Evolutionary conservation across 1,140 invertebrate genomes (phyloP).

Genomic region (Gryllus bimaculatus): DNA sequence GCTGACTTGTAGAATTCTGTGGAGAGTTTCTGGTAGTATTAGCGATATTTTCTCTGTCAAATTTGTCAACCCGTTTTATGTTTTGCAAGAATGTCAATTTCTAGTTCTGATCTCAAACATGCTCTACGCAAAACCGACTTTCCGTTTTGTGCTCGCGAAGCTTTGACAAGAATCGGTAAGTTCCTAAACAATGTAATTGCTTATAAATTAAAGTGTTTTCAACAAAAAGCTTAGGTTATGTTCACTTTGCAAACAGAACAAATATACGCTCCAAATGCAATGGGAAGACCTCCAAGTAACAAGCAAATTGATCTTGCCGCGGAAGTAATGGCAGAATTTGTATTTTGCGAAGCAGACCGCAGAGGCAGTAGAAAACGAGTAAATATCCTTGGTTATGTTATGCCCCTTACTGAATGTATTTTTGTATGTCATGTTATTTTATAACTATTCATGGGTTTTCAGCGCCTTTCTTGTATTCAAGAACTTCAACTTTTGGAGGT

Average conservation of each 20-base stretch:
- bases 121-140: conserved; percentile 49
- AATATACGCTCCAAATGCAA: conserved; percentile 28
- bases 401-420: not conserved
- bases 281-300: conserved; percentile 33
- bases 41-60: no score
- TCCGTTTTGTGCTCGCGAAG: conserved; percentile 53
- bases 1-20: no score
- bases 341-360: conserved; percentile 66
- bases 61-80: not conserved
- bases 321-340: conserved; percentile 71
- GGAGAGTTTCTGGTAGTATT: no score
- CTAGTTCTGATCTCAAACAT: conserved; percentile 30
- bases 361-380: conserved; percentile 44
- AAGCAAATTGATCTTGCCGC: conserved; percentile 53
- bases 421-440: not conserved
- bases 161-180: conserved; percentile 49
- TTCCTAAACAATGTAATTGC: not conserved
- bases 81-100: conserved; percentile 12
- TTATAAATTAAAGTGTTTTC: not conserved
- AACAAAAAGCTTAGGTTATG: conserved; percentile 6
- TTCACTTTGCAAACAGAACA: conserved; percentile 22
- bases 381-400: not conserved
- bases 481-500: conserved; percentile 68
- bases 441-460: not conserved
- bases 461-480: conserved; percentile 50